Percentiles rank a stretch among this genome's conserved stretches.
phyloP scores from a whole-genome alignment of 1,140 invertebrate genomes.

The Bombyx mandarina region DNA sequence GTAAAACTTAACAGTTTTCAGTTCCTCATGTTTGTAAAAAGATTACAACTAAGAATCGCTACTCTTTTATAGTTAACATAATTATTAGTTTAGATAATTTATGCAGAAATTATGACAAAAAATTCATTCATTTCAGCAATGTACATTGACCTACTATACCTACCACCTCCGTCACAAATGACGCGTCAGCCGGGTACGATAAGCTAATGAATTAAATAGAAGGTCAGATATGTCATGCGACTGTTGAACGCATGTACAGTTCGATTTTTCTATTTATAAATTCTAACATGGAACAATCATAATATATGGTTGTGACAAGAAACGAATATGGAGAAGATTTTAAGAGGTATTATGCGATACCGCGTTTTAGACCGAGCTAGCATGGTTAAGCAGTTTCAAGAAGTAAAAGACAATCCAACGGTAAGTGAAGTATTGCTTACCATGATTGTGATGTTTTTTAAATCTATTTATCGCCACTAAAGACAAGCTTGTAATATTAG shows the following conservation, averaged over 20 bases:
- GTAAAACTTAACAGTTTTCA: no score
- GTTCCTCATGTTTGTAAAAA: no score
- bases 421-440: constrained; percentile 71
- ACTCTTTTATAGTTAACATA: not conserved
- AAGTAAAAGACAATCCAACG: constrained; percentile 88
- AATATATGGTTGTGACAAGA: not conserved
- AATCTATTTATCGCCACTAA: not conserved
- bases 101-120: constrained; percentile 1
- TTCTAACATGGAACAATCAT: not conserved
- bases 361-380: constrained; percentile 82
- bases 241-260: constrained; percentile 23
- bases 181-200: constrained; percentile 31
- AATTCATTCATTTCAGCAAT: constrained; percentile 1
- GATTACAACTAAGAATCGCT: no score
- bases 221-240: constrained; percentile 61
- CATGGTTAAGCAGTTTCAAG: constrained; percentile 92
- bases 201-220: constrained; percentile 40
- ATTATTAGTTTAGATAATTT: not conserved
- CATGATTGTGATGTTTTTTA: constrained; percentile 7
- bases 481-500: not conserved
- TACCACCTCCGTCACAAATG: constrained; percentile 8
- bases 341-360: constrained; percentile 91
- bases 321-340: constrained; percentile 82
- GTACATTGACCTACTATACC: constrained; percentile 20
- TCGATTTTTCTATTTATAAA: constrained; percentile 9